Percentiles rank a stretch among this genome's conserved stretches.
phyloP scores from a whole-genome alignment of 2,797 vertebrate genomes.

The Falco rusticolus region DNA sequence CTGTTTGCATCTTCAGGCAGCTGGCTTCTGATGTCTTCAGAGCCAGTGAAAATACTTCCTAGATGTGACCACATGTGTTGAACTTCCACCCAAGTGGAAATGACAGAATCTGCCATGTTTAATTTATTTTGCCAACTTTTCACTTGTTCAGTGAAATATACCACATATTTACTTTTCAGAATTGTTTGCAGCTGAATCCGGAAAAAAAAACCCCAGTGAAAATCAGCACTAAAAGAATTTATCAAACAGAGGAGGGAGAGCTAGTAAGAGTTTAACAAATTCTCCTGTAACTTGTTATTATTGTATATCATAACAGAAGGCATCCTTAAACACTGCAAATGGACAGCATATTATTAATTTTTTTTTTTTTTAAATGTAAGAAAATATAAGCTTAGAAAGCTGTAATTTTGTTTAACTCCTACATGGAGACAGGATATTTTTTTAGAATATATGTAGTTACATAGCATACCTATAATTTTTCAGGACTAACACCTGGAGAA shows the following conservation, averaged over 20 bases:
- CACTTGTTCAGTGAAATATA: conserved; percentile 81
- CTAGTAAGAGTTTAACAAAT: neutral
- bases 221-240: neutral
- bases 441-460: neutral
- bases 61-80: conserved; percentile 80
- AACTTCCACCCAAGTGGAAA: conserved; percentile 84
- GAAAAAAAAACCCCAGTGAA: neutral
- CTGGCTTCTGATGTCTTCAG: conserved; percentile 81
- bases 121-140: conserved; percentile 80
- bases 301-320: neutral
- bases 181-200: conserved; percentile 84
- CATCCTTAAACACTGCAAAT: neutral
- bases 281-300: neutral
- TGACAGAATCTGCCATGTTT: conserved; percentile 76
- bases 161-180: conserved; percentile 81
- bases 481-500: neutral
- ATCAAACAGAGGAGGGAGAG: neutral
- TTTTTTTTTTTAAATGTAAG: neutral
- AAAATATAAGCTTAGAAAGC: neutral
- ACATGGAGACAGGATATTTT: neutral
- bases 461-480: neutral
- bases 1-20: conserved; percentile 78
- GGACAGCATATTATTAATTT: neutral
- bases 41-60: conserved; percentile 84
- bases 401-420: conserved; percentile 1